Percentiles rank a stretch among this genome's conserved stretches.
Conservation (phyloP, 2,113 vertebrate species). For the Vicugna pacos region DNA sequence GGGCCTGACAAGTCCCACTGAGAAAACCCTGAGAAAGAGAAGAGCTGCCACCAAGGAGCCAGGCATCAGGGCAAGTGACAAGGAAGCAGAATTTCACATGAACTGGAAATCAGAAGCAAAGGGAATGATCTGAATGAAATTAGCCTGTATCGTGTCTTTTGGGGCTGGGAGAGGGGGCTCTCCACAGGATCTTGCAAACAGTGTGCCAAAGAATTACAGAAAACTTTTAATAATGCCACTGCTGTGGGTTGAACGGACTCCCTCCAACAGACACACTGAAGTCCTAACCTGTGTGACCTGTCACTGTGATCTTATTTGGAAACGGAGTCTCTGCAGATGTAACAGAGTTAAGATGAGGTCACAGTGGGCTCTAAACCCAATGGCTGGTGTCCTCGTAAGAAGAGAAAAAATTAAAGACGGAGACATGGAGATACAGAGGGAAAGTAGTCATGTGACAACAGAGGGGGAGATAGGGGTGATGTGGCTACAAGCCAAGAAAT, state of each 20-base stretch:
- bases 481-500: neutral
- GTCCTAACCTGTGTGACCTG: neutral
- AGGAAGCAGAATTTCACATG: neutral
- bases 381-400: neutral
- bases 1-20: slow-evolving; percentile 42
- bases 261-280: neutral
- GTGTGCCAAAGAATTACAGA: neutral
- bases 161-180: neutral
- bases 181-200: neutral
- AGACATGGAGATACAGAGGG: neutral
- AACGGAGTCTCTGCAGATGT: neutral
- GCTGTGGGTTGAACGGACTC: neutral
- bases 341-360: neutral
- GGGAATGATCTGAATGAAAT: neutral
- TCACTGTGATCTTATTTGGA: neutral
- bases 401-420: neutral
- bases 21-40: slow-evolving; percentile 22
- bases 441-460: neutral
- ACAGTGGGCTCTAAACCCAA: neutral
- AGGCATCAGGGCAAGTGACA: neutral
- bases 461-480: neutral
- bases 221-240: neutral
- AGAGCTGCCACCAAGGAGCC: neutral
- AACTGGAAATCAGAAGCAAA: neutral
- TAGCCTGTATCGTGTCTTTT: neutral